Conservation (phyloP, 1,140 invertebrate genomes). For the Eriosoma lanigerum region DNA sequence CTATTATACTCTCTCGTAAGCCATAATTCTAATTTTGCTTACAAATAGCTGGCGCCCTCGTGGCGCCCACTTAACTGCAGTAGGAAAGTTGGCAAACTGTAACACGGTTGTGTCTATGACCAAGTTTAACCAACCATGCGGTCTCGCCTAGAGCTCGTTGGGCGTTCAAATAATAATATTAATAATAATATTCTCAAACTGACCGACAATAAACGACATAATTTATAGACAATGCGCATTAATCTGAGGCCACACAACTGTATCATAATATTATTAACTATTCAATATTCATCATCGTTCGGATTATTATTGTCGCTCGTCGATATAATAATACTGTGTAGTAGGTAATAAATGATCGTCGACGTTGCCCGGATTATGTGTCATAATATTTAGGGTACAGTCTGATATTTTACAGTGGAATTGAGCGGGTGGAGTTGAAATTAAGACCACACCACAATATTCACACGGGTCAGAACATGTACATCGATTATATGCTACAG, state of each 20-base stretch:
- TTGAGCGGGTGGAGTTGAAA: no score
- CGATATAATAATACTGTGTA: not conserved
- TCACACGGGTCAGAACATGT: no score
- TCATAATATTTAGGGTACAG: not conserved
- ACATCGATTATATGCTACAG: no score
- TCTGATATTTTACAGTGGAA: no score
- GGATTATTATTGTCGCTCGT: not conserved
- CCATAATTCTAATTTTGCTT: slow-evolving; percentile 1
- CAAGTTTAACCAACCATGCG: slow-evolving; percentile 18
- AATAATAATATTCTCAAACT: not conserved
- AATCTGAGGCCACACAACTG: slow-evolving; percentile 4
- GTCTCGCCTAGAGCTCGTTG: slow-evolving; percentile 26
- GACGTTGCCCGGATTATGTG: not conserved
- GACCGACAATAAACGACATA: not conserved
- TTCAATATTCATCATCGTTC: not conserved
- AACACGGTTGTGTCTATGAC: not conserved
- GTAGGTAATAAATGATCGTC: no score
- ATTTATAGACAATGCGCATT: not conserved
- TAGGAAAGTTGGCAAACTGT: slow-evolving; percentile 25
- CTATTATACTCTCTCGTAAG: not conserved
- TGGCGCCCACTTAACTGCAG: slow-evolving; percentile 18
- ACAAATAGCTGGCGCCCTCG: slow-evolving; percentile 31
- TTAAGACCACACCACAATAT: no score
- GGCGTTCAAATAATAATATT: slow-evolving; percentile 2
- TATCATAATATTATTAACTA: no score